Base-by-base conservation (phyloP, 2,888 invertebrate species). In the Xanthostigma xanthostigma region DNA sequence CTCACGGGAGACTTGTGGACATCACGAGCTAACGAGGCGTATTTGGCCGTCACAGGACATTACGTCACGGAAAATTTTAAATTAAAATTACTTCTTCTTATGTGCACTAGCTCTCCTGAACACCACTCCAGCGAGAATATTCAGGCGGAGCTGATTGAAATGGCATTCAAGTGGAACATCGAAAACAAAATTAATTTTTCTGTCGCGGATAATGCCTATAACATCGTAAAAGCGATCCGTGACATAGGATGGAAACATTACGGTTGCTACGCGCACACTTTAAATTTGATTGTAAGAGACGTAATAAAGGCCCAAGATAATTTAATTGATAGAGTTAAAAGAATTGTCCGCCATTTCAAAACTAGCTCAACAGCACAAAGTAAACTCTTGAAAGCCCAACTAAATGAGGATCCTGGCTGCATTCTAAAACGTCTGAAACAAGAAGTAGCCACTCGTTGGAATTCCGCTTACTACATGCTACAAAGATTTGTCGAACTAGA, bases 401-500 rank as follows among this genome's bases (percentile, higher is more conserved):
- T 49, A 27, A 53, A 53, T 51, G 36, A 54, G 45, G 49, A n/a
- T n/a, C n/a, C n/a, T n/a, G n/a, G 53, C 27, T n/a, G 51, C 39
- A 17, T 45, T 44, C 45, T 9, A 48, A 50, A 54, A 41, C 56
- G 57, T 54, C 51, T 59, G 9, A 56, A 55, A 49, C 56, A 58
- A 54, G 59, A 59, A 41, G 55, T 58, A 36, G 35, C 43, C 1
- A 58, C 59, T 17, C 49, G 58, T 5, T 57, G 57, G 57, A 57
- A 57, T 46, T 53, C 51, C 8, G 55, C 45, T 40, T 55, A 53
- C 44, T 52, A 50, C 44, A 56, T 57, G 54, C 49, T 57, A 10
- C 51, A 56, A 34, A 46, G 57, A 44, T 37, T 59, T 44, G 35
- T 53, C 33, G 36, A 52, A 45, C 44, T 55, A 12, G 56, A 56